These are phyloP conservation scores for Orthosia gracilis DNA, from an alignment of 2,888 invertebrate species.

Conservation along the genomic window DNA sequence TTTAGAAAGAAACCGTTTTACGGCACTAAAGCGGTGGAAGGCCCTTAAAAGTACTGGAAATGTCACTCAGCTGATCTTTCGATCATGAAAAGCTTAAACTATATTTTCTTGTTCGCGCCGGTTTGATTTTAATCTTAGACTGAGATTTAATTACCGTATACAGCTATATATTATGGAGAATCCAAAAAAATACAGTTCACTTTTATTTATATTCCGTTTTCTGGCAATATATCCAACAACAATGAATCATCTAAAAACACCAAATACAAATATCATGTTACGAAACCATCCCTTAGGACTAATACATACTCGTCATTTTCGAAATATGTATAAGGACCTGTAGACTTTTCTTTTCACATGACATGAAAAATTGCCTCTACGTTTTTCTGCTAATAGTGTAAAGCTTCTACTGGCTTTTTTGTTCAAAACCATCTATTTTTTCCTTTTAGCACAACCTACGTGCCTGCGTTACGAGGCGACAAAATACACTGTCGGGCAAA, in stretches of 20 bases:
- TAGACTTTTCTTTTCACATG: not conserved
- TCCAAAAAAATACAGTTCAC: not conserved
- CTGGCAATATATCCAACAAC: not conserved
- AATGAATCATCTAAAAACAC: constrained; percentile 8
- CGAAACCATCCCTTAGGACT: constrained; percentile 6
- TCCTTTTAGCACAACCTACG: constrained; percentile 16
- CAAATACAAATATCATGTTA: constrained; percentile 16
- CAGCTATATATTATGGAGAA: not conserved
- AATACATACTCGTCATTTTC: constrained; percentile 17
- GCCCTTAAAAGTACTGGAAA: too few species aligned
- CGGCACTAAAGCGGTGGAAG: too few species aligned
- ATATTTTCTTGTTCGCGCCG: too few species aligned
- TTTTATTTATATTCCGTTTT: not conserved
- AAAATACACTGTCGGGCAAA: constrained; percentile 35
- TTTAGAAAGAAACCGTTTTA: too few species aligned
- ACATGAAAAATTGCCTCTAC: constrained; percentile 31
- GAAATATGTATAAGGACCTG: constrained; percentile 8
- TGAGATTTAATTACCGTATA: not conserved
- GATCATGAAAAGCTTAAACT: too few species aligned
- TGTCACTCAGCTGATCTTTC: too few species aligned
- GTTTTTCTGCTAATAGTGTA: constrained; percentile 24
- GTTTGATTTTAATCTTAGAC: too few species aligned
- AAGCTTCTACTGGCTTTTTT: not conserved
- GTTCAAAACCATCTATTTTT: not conserved
- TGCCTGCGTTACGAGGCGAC: constrained; percentile 22